Conservation (phyloP, 2,888 invertebrate species). For the Melangyna quadrimaculata region DNA sequence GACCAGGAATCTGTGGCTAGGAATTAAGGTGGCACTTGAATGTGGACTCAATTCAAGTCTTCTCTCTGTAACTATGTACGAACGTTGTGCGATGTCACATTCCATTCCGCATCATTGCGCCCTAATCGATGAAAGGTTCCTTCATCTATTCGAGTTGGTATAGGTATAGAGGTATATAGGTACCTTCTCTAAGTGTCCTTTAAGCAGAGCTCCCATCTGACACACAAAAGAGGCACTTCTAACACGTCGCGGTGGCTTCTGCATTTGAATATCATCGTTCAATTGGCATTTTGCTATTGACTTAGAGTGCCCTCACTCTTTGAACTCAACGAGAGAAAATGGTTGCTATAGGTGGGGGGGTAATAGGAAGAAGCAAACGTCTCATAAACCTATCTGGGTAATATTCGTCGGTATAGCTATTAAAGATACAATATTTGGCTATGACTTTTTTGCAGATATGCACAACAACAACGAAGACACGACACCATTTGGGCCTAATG, state of each 20-base stretch:
- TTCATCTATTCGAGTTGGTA: conserved; percentile 1
- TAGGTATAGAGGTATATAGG: not conserved
- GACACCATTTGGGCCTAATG: conserved; percentile 20
- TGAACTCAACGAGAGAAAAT: not conserved
- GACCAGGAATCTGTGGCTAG: conserved; percentile 49
- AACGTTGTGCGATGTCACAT: conserved; percentile 23
- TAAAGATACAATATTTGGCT: not conserved
- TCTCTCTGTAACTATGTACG: not conserved
- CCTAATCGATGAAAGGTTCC: conserved; percentile 37
- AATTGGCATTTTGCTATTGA: conserved; percentile 45
- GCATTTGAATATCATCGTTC: conserved; percentile 46
- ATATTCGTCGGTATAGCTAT: not conserved
- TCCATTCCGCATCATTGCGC: conserved; percentile 35
- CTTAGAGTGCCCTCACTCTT: not conserved
- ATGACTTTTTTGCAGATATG: not conserved
- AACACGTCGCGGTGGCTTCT: conserved; percentile 4
- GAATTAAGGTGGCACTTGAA: conserved; percentile 59
- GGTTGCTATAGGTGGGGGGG: not conserved
- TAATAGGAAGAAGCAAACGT: not conserved
- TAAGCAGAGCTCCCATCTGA: conserved; percentile 30
- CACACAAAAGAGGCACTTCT: not conserved
- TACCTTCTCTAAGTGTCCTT: not conserved
- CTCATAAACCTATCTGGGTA: not conserved
- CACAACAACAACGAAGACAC: not conserved
- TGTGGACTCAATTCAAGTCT: conserved; percentile 38